These are phyloP conservation scores for Poecilus cupreus DNA, from an alignment of 2,888 invertebrate genomes.

Conservation along the genomic window DNA sequence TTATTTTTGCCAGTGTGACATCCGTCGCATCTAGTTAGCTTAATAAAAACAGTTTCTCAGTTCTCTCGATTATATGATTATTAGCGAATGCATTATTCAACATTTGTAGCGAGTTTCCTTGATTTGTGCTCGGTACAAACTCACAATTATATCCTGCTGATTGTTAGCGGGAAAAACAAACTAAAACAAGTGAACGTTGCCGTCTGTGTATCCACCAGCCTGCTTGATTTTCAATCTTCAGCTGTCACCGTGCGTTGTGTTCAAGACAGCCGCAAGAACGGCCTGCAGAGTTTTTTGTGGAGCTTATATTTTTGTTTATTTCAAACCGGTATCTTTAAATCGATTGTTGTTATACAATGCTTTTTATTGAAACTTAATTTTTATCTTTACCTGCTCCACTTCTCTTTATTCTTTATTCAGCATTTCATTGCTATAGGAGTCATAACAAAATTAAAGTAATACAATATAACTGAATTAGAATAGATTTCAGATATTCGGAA, in stretches of 20 bases:
- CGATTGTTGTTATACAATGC: constrained; percentile 41
- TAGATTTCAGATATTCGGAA: no score
- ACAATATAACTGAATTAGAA: no score
- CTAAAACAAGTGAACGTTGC: constrained; percentile 45
- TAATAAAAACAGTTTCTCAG: constrained; percentile 10
- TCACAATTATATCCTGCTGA: constrained; percentile 49
- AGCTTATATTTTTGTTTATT: constrained; percentile 50
- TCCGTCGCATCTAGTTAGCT: background rate
- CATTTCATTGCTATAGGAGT: no score
- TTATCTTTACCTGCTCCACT: background rate
- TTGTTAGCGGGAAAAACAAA: constrained; percentile 46
- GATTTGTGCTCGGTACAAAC: constrained; percentile 46
- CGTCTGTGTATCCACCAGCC: constrained; percentile 26
- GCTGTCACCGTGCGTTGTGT: constrained; percentile 38
- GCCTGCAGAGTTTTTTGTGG: constrained; percentile 13
- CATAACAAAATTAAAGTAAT: no score
- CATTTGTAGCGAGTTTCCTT: constrained; percentile 45
- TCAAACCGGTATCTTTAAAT: constrained; percentile 49
- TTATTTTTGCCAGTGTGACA: no score
- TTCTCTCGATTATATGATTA: constrained; percentile 41
- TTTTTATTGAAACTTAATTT: constrained; percentile 47
- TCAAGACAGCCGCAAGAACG: background rate
- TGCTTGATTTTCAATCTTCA: constrained; percentile 56
- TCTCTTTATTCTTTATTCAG: no score
- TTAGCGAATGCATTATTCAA: constrained; percentile 53